phyloP scores from a whole-genome alignment of 2,113 vertebrate genomes.

The Haemorhous mexicanus region DNA sequence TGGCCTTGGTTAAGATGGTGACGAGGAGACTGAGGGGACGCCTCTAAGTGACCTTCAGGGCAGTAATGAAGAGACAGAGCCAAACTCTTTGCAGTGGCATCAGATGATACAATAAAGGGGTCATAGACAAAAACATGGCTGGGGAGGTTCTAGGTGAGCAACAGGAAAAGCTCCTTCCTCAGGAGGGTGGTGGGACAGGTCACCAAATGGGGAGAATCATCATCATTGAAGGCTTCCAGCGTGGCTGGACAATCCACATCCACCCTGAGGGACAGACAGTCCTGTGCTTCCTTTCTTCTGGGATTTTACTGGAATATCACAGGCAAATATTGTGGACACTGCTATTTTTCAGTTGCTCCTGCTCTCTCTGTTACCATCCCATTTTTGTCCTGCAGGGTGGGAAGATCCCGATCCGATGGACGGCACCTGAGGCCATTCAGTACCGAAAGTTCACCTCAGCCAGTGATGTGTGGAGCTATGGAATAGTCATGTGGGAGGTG shows the following conservation, averaged over 20 bases:
- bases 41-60: neutral
- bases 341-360: neutral
- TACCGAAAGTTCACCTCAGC: conserved; percentile 82
- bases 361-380: neutral
- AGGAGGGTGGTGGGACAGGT: neutral
- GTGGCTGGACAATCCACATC: neutral
- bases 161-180: neutral
- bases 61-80: neutral
- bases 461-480: conserved; percentile 82
- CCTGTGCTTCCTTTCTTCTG: neutral
- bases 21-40: neutral
- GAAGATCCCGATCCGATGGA: conserved; percentile 83
- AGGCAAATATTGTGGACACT: neutral
- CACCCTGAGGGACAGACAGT: neutral
- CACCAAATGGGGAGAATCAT: neutral
- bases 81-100: neutral
- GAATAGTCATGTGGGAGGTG: conserved; percentile 85
- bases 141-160: neutral
- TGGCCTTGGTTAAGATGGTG: neutral
- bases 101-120: neutral
- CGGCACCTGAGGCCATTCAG: conserved; percentile 79
- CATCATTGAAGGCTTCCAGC: neutral
- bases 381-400: conserved; percentile 65
- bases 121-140: neutral
- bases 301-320: neutral